A percentile compares a stretch with the other conserved stretches of the same genome.
phyloP scores from a whole-genome alignment of 2,113 vertebrate species.

The Corythornis madagascariensis region DNA sequence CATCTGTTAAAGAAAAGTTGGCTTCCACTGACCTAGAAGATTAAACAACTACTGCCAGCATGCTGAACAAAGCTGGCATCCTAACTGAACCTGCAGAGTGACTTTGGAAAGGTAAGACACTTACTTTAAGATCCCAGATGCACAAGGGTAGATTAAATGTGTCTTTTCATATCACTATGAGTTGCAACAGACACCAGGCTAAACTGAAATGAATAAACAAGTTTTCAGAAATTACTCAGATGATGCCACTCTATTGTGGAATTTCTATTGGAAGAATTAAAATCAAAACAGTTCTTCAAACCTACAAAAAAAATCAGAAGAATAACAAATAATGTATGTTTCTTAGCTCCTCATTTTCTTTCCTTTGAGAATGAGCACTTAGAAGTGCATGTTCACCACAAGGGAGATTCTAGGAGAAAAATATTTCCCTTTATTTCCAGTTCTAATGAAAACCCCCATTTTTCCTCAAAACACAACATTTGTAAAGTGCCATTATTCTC shows the following conservation, averaged over 20 bases:
- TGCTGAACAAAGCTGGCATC: not conserved
- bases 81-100: not conserved
- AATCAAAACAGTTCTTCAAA: not conserved
- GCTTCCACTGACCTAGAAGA: conserved; percentile 41
- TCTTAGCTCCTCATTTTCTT: not conserved
- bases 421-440: not conserved
- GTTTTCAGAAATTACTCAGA: not conserved
- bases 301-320: not conserved
- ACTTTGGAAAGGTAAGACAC: not conserved
- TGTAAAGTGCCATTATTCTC: not conserved
- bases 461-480: not conserved
- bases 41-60: not conserved
- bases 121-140: not conserved
- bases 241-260: not conserved
- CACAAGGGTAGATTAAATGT: not conserved
- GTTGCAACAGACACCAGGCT: not conserved
- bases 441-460: not conserved
- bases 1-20: not conserved
- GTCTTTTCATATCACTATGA: not conserved
- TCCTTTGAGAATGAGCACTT: not conserved
- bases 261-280: not conserved
- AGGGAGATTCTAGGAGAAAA: not conserved
- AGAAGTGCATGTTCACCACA: not conserved
- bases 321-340: not conserved
- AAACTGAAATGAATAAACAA: not conserved